A percentile compares a stretch with the other conserved stretches of the same genome.
Conservation (phyloP, 2,113 vertebrate genomes). For the Cynocephalus volans region DNA sequence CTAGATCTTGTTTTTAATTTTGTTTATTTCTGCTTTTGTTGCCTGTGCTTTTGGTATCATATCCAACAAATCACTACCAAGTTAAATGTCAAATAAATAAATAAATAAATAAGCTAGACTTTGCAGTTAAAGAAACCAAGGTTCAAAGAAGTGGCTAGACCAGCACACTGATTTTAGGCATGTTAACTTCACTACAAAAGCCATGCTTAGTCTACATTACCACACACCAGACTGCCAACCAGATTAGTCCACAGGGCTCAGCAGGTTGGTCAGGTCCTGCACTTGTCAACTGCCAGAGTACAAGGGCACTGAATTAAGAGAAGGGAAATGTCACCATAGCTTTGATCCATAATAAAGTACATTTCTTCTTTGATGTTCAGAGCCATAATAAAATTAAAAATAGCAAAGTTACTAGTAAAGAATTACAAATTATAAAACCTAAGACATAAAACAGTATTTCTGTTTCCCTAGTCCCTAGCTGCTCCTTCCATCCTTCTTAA, state of each 20-base stretch:
- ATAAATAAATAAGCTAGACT: neutral
- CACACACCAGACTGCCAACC: neutral
- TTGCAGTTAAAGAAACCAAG: slow-evolving; percentile 44
- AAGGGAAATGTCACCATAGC: neutral
- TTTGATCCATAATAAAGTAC: slow-evolving; percentile 9
- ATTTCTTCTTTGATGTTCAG: slow-evolving; percentile 17
- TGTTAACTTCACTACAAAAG: slow-evolving; percentile 48
- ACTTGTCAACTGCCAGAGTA: slow-evolving; percentile 50
- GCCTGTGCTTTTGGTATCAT: too few species aligned
- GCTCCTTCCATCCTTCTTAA: slow-evolving; percentile 42
- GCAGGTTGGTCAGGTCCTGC: neutral
- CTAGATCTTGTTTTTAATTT: neutral
- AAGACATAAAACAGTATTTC: neutral
- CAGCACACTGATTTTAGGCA: neutral
- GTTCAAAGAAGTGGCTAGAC: slow-evolving; percentile 35
- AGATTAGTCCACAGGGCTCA: slow-evolving; percentile 46
- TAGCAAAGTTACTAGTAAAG: slow-evolving; percentile 35
- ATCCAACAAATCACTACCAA: too few species aligned
- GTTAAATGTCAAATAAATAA: too few species aligned
- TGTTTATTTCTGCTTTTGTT: too few species aligned
- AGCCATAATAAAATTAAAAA: slow-evolving; percentile 42
- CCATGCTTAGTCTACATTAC: slow-evolving; percentile 28
- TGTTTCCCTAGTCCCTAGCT: neutral
- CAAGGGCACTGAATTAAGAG: slow-evolving; percentile 50
- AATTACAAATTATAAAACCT: slow-evolving; percentile 32